Evolutionary conservation across 2,797 vertebrate genomes (phyloP).

Genomic region (Malacoctenus gilli): DNA sequence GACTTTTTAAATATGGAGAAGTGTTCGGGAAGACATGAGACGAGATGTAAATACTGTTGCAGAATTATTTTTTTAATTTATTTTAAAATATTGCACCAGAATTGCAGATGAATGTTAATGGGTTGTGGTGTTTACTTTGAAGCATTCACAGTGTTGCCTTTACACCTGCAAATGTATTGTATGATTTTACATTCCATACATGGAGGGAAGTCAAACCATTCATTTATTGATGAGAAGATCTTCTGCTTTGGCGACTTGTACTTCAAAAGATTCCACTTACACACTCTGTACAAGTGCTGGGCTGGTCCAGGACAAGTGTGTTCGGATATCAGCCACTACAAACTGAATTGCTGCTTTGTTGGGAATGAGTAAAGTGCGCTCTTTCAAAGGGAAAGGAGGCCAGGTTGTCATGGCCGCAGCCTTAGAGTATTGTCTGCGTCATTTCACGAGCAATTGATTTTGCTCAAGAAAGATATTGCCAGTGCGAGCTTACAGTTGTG

Average conservation of each 20-base stretch:
- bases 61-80: slow-evolving; percentile 66
- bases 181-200: slow-evolving; percentile 50
- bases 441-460: slow-evolving; percentile 9
- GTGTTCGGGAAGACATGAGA: slow-evolving; percentile 22
- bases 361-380: not conserved
- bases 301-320: not conserved
- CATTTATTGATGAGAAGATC: slow-evolving; percentile 12
- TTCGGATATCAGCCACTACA: slow-evolving; percentile 8
- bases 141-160: slow-evolving; percentile 68
- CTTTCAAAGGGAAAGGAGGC: slow-evolving; percentile 22
- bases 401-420: not conserved
- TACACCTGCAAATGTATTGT: slow-evolving; percentile 18
- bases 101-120: slow-evolving; percentile 49
- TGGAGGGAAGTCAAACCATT: slow-evolving; percentile 5
- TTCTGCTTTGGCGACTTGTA: slow-evolving; percentile 9
- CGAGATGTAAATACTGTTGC: slow-evolving; percentile 53
- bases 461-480: slow-evolving; percentile 1
- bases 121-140: slow-evolving; percentile 39
- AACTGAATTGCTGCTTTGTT: not conserved
- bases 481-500: not conserved
- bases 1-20: slow-evolving; percentile 37
- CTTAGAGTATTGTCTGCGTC: slow-evolving; percentile 3
- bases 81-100: slow-evolving; percentile 49
- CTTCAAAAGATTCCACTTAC: slow-evolving; percentile 12
- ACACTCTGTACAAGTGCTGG: slow-evolving; percentile 1